phyloP scores from a whole-genome alignment of 2,113 vertebrate genomes.

The Morone saxatilis region DNA sequence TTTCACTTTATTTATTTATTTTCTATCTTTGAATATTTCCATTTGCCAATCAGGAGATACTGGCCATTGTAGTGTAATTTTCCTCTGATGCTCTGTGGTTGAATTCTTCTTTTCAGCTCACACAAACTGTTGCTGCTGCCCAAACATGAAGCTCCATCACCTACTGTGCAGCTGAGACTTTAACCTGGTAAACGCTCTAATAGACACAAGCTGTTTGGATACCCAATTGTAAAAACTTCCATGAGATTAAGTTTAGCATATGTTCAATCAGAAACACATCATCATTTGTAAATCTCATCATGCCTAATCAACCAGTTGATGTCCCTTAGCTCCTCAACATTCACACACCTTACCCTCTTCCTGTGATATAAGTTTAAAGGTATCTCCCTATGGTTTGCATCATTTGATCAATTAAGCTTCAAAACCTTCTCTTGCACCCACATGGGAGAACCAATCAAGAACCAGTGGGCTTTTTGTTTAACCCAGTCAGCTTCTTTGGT shows the following conservation, averaged over 20 bases:
- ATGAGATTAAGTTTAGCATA: not conserved
- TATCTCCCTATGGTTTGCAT: slow-evolving; percentile 13
- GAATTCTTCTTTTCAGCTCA: not conserved
- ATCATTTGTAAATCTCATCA: slow-evolving; percentile 4
- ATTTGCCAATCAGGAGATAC: not conserved
- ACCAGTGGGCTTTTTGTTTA: slow-evolving; percentile 20
- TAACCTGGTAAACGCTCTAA: not conserved
- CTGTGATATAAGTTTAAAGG: slow-evolving; percentile 20
- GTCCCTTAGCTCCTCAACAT: slow-evolving; percentile 17
- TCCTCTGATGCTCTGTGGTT: not conserved
- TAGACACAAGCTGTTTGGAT: slow-evolving; percentile 4
- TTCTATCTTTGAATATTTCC: too few relatives aligned
- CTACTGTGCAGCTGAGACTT: slow-evolving; percentile 2
- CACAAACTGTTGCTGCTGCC: too few relatives aligned
- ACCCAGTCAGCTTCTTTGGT: slow-evolving; percentile 14
- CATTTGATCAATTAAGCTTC: not conserved
- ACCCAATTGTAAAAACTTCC: too few relatives aligned
- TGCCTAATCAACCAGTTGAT: slow-evolving; percentile 1
- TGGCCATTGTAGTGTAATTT: not conserved
- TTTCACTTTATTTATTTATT: too few relatives aligned
- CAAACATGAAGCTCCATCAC: too few relatives aligned
- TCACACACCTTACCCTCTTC: slow-evolving; percentile 6
- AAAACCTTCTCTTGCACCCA: not conserved
- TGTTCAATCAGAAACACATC: not conserved
- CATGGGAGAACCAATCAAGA: slow-evolving; percentile 15